Evolutionary conservation across 2,797 vertebrate species (phyloP).

Genomic region (Darevskia nairensis): DNA sequence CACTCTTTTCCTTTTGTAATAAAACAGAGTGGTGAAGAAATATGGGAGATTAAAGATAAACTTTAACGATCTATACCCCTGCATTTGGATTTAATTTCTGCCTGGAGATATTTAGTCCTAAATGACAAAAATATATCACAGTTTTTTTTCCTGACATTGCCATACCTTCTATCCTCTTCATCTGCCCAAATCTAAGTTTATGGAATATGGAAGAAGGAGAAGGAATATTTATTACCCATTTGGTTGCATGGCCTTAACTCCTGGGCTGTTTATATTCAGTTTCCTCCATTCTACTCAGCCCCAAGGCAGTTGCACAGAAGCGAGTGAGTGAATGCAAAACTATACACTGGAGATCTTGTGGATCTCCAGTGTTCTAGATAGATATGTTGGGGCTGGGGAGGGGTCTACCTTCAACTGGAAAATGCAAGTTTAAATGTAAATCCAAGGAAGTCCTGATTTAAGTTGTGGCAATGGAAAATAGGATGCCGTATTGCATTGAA

Average conservation of each 20-base stretch:
- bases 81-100: constrained; percentile 73
- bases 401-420: not conserved
- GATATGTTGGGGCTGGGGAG: not conserved
- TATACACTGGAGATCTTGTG: constrained; percentile 43
- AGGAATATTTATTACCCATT: constrained; percentile 71
- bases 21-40: constrained; percentile 49
- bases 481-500: too few relatives aligned
- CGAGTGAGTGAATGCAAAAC: constrained; percentile 36
- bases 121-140: constrained; percentile 71
- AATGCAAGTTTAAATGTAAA: not conserved
- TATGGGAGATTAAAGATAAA: constrained; percentile 73
- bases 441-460: not conserved
- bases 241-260: constrained; percentile 47
- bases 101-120: constrained; percentile 73
- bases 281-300: constrained; percentile 41
- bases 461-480: not conserved
- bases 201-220: constrained; percentile 72
- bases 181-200: constrained; percentile 63
- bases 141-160: constrained; percentile 50
- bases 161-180: constrained; percentile 57
- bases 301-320: constrained; percentile 36
- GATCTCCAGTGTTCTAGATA: constrained; percentile 19
- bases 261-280: constrained; percentile 67
- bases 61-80: constrained; percentile 65
- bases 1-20: constrained; percentile 58